Percentiles rank a stretch among this genome's conserved stretches.
Evolutionary conservation across 2,797 vertebrate genomes (phyloP).

Genomic region (Coluber constrictor): DNA sequence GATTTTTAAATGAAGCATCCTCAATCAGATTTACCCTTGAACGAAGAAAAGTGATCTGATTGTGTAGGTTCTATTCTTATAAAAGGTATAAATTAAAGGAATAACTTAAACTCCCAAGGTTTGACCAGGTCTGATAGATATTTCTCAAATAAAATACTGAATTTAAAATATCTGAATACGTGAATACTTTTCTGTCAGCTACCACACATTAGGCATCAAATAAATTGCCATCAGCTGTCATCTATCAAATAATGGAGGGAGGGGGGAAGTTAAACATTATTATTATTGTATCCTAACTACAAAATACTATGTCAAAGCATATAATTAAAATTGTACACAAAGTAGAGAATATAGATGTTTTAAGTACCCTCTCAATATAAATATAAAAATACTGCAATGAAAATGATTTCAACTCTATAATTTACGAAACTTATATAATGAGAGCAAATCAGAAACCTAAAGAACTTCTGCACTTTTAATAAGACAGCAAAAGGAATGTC

Average conservation of each 20-base stretch:
- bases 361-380: not conserved
- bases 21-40: not conserved
- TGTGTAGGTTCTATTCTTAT: not conserved
- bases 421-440: not conserved
- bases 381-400: not conserved
- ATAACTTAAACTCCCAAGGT: not conserved
- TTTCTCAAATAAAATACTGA: not conserved
- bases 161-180: not conserved
- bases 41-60: not conserved
- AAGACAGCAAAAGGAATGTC: not conserved
- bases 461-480: not conserved
- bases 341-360: not conserved
- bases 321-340: not conserved
- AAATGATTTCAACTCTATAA: not conserved
- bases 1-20: not conserved
- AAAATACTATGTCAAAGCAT: not conserved
- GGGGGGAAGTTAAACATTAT: not conserved
- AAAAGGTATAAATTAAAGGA: not conserved
- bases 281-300: conserved; percentile 1
- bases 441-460: not conserved
- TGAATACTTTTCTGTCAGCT: not conserved
- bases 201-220: not conserved
- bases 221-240: conserved; percentile 10
- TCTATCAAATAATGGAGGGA: not conserved
- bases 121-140: not conserved